Evolutionary conservation across 2,888 invertebrate species (phyloP).

Genomic region (Rhagophthalmus giganteus): DNA sequence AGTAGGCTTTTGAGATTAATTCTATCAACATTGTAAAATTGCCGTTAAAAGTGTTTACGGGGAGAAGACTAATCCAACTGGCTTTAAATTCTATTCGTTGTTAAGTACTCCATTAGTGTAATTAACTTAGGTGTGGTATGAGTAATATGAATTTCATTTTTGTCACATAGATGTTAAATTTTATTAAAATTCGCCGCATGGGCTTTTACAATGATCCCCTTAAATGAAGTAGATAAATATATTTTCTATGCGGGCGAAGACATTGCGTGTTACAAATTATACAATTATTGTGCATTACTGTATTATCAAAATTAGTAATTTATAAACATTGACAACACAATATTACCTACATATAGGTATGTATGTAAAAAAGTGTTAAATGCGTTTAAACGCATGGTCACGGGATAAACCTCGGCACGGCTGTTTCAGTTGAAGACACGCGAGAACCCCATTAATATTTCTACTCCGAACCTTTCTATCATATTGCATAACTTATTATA

Average conservation of each 20-base stretch:
- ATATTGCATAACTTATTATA: conserved; percentile 32
- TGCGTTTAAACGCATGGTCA: conserved; percentile 30
- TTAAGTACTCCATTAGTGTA: conserved; percentile 24
- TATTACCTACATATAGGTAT: conserved; percentile 26
- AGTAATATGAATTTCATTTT: conserved; percentile 20
- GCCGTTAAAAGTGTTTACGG: conserved; percentile 10
- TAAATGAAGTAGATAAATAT: background rate
- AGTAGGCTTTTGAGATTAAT: no score
- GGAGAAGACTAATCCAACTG: conserved; percentile 10
- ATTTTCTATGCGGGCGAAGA: background rate
- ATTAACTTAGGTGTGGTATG: conserved; percentile 20
- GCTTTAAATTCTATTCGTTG: conserved; percentile 10
- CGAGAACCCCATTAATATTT: conserved; percentile 32
- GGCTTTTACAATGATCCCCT: conserved; percentile 1
- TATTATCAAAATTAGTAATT: conserved; percentile 25
- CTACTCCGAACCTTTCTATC: conserved; percentile 26
- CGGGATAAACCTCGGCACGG: conserved; percentile 30
- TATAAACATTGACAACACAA: conserved; percentile 28
- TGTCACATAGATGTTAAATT: conserved; percentile 20
- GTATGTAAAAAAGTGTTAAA: conserved; percentile 29
- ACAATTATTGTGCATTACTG: conserved; percentile 17
- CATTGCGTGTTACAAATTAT: conserved; percentile 11
- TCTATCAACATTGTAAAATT: conserved; percentile 3
- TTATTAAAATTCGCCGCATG: conserved; percentile 15
- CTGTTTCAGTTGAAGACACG: conserved; percentile 27